A percentile compares a stretch with the other conserved stretches of the same genome.
phyloP scores from a whole-genome alignment of 1,140 invertebrate species.

The Drosophila trapezifrons region DNA sequence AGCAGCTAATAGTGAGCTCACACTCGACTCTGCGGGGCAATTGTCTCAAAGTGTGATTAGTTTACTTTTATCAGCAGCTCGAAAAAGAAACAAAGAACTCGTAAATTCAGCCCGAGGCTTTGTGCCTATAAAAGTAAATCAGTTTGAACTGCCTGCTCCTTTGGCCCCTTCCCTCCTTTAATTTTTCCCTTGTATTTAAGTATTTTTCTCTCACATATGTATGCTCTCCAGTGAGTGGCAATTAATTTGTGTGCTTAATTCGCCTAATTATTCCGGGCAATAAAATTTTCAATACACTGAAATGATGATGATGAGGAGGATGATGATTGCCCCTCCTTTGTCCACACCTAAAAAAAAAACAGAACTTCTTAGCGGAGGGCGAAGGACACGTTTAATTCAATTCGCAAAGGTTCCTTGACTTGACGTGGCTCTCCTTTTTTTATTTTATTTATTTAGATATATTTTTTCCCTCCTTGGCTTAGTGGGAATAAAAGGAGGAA shows the following conservation, averaged over 20 bases:
- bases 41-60: conserved; percentile 25
- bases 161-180: not conserved
- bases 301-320: conserved; percentile 28
- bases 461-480: conserved; percentile 55
- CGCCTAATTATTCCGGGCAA: conserved; percentile 79
- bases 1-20: conserved; percentile 31
- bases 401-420: conserved; percentile 74
- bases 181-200: conserved; percentile 1
- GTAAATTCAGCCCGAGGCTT: conserved; percentile 60
- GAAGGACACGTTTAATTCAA: conserved; percentile 77
- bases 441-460: conserved; percentile 44
- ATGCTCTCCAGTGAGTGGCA: conserved; percentile 57
- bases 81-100: conserved; percentile 5
- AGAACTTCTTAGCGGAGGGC: conserved; percentile 20
- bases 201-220: conserved; percentile 62
- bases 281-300: conserved; percentile 79
- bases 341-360: conserved; percentile 54
- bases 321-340: conserved; percentile 31
- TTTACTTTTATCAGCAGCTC: conserved; percentile 22
- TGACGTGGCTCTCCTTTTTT: conserved; percentile 31
- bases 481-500: conserved; percentile 50
- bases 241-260: conserved; percentile 81
- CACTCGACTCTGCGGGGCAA: not conserved
- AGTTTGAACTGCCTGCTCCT: conserved; percentile 44
- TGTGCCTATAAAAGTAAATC: conserved; percentile 77